Base-by-base conservation (phyloP, 2,888 invertebrate genomes). In the Formica aserva region DNA sequence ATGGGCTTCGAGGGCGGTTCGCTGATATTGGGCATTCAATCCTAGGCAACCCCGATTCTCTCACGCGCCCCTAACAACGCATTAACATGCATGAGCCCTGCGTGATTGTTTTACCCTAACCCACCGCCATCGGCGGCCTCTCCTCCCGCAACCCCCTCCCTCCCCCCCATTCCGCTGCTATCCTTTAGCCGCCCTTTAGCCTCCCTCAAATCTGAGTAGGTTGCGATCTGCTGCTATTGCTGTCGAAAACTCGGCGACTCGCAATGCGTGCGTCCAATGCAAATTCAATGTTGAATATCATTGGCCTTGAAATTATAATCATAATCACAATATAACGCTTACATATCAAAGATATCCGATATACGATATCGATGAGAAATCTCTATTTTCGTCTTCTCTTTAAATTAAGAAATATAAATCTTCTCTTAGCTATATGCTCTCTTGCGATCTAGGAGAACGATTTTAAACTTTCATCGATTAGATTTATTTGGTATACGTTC, bases 11-110 rank as follows among this genome's bases (percentile, higher is more conserved):
- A 91, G 92, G 92, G 91, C 91, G 93, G 92, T 92, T 91, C 93
- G 89, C 89, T 92, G 93, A 93, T 94, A 93, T 94, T 93, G 93
- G 93, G 92, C 93, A 92, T 92, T 92, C 92, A 92, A 93, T 93
- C 91, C 92, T 91, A 90, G 91, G 92, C 92, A 90, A 89, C 92
- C 91, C 92, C 91, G 91, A 91, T 89, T 90, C 92, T 89, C 91
- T 90, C 91, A 88, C 92, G 92, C 91, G 89, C 91, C 90, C 93
- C 92, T 92, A 93, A 94, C 94, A 94, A 94, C 93, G 93, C 94
- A 94, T 94, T 94, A 94, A 94, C 94, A 94, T 94, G 94, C 94
- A 94, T 94, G 94, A 94, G 94, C 92, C 93, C 93, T 93, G 93
- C 93, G 93, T 94, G 94, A 94, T 94, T 94, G 94, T 94, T 94